phyloP scores from a whole-genome alignment of 1,140 invertebrate species.

The Diorhabda sublineata region DNA sequence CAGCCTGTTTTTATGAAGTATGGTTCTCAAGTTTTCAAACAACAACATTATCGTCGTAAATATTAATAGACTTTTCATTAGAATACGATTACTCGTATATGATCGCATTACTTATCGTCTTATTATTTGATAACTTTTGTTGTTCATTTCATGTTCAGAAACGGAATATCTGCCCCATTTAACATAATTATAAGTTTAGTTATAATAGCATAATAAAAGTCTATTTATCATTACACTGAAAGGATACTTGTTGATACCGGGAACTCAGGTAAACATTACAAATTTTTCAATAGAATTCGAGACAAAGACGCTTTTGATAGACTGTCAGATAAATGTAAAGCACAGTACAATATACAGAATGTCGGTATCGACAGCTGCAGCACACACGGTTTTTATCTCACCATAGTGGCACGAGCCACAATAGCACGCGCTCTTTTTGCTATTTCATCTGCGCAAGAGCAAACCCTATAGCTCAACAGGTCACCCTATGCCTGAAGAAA shows the following conservation, averaged over 20 bases:
- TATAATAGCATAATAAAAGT: constrained; percentile 11
- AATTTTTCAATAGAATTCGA: constrained; percentile 19
- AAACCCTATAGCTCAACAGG: constrained; percentile 7
- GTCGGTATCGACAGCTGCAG: constrained; percentile 21
- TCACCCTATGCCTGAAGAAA: constrained; percentile 6
- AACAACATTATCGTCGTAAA: no score
- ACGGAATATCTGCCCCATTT: not conserved
- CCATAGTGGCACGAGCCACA: constrained; percentile 15
- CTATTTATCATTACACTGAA: constrained; percentile 11
- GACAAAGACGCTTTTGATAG: constrained; percentile 19
- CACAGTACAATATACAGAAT: constrained; percentile 16
- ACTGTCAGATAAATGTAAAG: constrained; percentile 22
- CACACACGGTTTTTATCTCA: constrained; percentile 20
- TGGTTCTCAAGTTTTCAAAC: no score
- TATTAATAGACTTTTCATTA: no score
- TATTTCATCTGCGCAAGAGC: constrained; percentile 6
- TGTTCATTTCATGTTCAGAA: not conserved
- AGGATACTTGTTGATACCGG: constrained; percentile 22
- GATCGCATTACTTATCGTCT: no score
- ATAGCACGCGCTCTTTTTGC: constrained; percentile 18
- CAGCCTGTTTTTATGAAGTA: no score
- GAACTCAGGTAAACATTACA: constrained; percentile 19
- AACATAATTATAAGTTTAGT: constrained; percentile 1
- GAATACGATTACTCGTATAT: no score
- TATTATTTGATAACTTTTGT: not conserved